Base-by-base conservation (phyloP, 2,113 vertebrate species). In the Grammomys dolichurus region DNA sequence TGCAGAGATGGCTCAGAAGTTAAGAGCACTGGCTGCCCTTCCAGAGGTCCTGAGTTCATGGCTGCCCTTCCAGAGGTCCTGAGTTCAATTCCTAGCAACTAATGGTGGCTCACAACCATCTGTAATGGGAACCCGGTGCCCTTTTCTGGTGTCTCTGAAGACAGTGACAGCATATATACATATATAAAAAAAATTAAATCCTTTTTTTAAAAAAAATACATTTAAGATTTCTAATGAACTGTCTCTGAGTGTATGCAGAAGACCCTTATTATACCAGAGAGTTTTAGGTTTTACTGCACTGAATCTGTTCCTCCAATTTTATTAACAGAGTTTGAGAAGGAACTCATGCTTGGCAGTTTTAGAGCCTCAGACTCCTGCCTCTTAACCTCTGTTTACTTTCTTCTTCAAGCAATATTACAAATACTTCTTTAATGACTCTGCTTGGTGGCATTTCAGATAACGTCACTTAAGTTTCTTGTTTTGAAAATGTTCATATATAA, bases 401-500 rank as follows among this genome's bases (percentile, higher is more conserved):
- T 9, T 75, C 65, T 12, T 82, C 20, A 81, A 26, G 33, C n/a
- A 82, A 19, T 17, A 16, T 76, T n/a, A 60, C 33, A 7, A 60
- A 20, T 76, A 70, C 51, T 84, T 54, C 31, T 94, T 87, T 82
- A 87, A 5, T 92, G 77, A 82, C 40, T 82, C 56, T 4, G 24
- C 48, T 85, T 40, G 19, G 70, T 91, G 78, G 26, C 69, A 12
- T 76, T 33, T 43, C 76, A 56, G 67, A 6, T 43, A 46, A 46
- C 46, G 43, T 76, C 26, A 13, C 7, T 81, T 73, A 75, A 95
- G 51, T 7, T 63, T 65, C 84, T 5, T 0, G 13, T 63, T 84
- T n/a, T 89, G 12, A 58, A 92, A 85, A 85, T 92, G 16, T 24
- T 92, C 69, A 58, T 14, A 86, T 86, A 85, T 73, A 63, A 88